These are phyloP conservation scores for Drosophila affinis DNA, from an alignment of 2,888 invertebrate genomes.

Conservation along the genomic window DNA sequence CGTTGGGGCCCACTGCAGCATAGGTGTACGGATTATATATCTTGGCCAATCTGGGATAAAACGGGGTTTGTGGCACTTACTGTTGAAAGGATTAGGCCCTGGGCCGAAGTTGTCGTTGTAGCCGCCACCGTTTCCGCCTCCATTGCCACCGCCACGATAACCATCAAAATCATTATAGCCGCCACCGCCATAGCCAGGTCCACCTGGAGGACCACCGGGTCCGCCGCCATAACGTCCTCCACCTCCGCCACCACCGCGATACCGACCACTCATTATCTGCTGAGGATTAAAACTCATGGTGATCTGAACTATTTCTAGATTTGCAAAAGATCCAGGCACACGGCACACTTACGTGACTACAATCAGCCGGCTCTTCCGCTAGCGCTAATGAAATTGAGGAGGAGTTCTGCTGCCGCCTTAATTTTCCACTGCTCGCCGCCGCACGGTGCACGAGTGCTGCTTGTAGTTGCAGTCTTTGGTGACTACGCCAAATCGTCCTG, in stretches of 20 bases:
- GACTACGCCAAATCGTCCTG: conserved; percentile 66
- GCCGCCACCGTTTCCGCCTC: conserved; percentile 53
- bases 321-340: conserved; percentile 5
- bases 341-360: conserved; percentile 74
- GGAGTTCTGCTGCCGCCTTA: conserved; percentile 35
- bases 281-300: conserved; percentile 4
- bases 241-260: conserved; percentile 65
- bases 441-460: conserved; percentile 35
- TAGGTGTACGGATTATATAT: not conserved
- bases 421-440: conserved; percentile 23
- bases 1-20: conserved; percentile 64
- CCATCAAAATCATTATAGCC: conserved; percentile 68
- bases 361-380: conserved; percentile 42
- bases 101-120: conserved; percentile 71
- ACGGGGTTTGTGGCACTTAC: conserved; percentile 53
- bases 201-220: conserved; percentile 35
- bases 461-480: conserved; percentile 55
- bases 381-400: conserved; percentile 20
- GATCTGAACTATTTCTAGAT: not conserved
- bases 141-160: conserved; percentile 46
- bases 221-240: conserved; percentile 39
- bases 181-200: conserved; percentile 46
- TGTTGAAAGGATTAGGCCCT: conserved; percentile 71
- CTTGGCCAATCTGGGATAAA: not conserved
- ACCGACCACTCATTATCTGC: conserved; percentile 78